Conservation (phyloP, 2,797 vertebrate genomes). For the Acanthurus lineatus region DNA sequence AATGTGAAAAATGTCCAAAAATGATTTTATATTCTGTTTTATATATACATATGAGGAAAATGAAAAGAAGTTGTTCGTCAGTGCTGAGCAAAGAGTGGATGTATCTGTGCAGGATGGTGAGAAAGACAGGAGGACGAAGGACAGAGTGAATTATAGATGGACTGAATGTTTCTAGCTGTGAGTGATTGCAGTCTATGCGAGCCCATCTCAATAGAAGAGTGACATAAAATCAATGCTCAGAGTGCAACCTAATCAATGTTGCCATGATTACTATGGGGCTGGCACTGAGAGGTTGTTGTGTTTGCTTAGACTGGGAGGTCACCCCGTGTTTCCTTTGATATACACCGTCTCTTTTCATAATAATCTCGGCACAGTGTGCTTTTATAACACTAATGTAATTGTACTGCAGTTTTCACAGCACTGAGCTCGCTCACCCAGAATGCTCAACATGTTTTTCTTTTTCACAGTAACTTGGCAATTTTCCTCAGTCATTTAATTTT, state of each 20-base stretch:
- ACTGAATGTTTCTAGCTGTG: conserved; percentile 54
- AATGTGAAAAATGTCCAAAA: neutral
- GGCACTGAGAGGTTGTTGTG: conserved; percentile 44
- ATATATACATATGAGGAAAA: neutral
- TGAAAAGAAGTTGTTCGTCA: neutral
- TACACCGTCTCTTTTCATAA: neutral
- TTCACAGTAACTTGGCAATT: conserved; percentile 32
- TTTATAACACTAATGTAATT: conserved; percentile 27
- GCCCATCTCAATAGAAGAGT: conserved; percentile 51
- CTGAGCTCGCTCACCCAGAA: neutral
- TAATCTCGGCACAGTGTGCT: neutral
- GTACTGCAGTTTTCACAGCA: conserved; percentile 22
- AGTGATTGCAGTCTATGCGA: conserved; percentile 50
- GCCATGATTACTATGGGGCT: conserved; percentile 63
- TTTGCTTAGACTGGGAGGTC: conserved; percentile 56
- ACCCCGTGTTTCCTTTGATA: conserved; percentile 26
- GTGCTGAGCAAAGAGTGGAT: neutral
- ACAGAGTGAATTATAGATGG: conserved; percentile 42
- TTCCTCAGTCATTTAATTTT: conserved; percentile 42
- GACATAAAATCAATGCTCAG: conserved; percentile 63
- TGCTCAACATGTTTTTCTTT: conserved; percentile 12
- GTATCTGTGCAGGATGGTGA: neutral
- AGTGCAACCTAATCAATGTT: conserved; percentile 68
- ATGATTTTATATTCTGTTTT: neutral
- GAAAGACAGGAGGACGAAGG: conserved; percentile 23